Conservation (phyloP, 2,113 vertebrate species). For the Leptobrachium ailaonicum region DNA sequence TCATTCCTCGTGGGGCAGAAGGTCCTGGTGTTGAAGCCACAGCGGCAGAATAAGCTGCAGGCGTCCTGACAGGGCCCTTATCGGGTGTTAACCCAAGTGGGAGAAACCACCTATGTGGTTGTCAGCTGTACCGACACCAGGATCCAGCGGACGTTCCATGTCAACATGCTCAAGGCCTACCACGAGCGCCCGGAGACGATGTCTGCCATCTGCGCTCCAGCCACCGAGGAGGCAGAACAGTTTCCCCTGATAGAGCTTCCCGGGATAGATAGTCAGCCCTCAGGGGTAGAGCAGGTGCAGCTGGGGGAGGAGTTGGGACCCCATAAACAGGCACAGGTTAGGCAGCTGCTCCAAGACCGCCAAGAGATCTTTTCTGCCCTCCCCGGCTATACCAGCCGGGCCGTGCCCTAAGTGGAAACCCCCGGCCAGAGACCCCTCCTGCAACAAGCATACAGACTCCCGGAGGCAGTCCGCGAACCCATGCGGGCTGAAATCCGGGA, state of each 20-base stretch:
- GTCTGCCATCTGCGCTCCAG: not conserved
- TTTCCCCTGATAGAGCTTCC: not conserved
- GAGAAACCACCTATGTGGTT: not conserved
- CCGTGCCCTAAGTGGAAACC: not conserved
- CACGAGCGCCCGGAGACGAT: not conserved
- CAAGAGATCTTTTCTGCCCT: too few relatives aligned
- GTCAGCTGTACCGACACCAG: not conserved
- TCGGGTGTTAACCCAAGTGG: not conserved
- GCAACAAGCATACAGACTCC: too few relatives aligned
- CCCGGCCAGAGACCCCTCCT: not conserved
- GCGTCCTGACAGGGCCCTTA: not conserved
- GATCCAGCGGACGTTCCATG: not conserved
- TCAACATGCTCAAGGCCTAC: not conserved
- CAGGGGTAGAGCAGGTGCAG: too few relatives aligned
- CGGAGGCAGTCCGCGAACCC: not conserved
- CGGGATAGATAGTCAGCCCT: too few relatives aligned
- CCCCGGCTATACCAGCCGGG: not conserved
- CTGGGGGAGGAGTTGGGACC: too few relatives aligned
- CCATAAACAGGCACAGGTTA: too few relatives aligned
- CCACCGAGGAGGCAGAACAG: not conserved
- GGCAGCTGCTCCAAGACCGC: too few relatives aligned
- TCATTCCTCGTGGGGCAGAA: not conserved
- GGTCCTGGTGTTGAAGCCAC: not conserved
- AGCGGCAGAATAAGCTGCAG: not conserved
- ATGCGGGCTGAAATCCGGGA: not conserved